Base-by-base conservation (phyloP, 1,140 invertebrate species). In the Stegodyphus dumicola region DNA sequence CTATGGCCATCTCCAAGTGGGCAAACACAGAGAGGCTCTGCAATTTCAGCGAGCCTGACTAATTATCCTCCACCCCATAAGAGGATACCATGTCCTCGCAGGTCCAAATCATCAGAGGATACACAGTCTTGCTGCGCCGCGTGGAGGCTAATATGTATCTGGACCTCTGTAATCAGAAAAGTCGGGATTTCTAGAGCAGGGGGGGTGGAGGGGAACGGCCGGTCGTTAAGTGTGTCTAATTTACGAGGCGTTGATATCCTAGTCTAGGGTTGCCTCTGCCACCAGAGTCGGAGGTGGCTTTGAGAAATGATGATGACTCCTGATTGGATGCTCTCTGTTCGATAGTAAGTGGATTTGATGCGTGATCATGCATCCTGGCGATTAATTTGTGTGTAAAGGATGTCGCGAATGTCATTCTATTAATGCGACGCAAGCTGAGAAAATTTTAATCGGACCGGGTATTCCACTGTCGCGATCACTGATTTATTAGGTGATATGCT, bases 251-350 rank as follows among this genome's bases (percentile, higher is more conserved):
- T 56, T 60, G 56, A 64, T 56, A 33, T 64, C 56, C 53, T 64
- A 48, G 17, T 60, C 56, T 60, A 60, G 56, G 9, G 56, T 60
- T 60, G 56, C 56, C 33, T 33, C 33, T 33, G 33, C 33, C 33
- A 33, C 33, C 33, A 33, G 33, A 33, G 33, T 33, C 33, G 56
- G 15, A 60, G 56, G 15, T 60, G 9, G 56, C 9, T 60, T 60
- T 76, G 74, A 76, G 74, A 76, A 76, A 76, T 76, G 74, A 76
- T 76, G 74, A 76, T 76, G 54, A 76, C 74, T 52, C 51, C 48
- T 76, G 74, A 76, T 76, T 76, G 74, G 74, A 76, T 60, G 74
- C 74, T 64, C 33, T 56, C 51, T 48, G 53, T 7, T 56, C 15
- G 49, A 11, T 71, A 13, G 17, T 60, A 60, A 60, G 56, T 60